Conservation (phyloP, 2,888 invertebrate genomes). For the Choristoneura rosaceana region DNA sequence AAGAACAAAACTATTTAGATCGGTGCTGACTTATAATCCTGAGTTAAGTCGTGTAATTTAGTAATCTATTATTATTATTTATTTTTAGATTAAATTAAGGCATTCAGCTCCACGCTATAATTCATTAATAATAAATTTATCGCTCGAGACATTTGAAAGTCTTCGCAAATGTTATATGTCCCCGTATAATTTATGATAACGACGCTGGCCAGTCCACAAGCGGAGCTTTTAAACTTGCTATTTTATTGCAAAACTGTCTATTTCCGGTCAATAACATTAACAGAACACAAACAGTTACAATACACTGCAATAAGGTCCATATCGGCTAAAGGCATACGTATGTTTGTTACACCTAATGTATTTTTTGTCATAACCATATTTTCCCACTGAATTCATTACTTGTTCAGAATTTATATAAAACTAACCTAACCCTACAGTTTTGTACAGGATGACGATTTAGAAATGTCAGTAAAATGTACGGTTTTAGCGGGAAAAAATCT, state of each 20-base stretch:
- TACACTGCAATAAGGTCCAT: background rate
- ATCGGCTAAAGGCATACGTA: too few relatives aligned
- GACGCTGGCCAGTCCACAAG: slow-evolving; percentile 3
- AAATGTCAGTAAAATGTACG: too few relatives aligned
- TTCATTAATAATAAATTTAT: slow-evolving; percentile 14
- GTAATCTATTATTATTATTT: slow-evolving; percentile 24
- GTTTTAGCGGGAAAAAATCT: too few relatives aligned
- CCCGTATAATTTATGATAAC: slow-evolving; percentile 28
- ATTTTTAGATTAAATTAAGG: slow-evolving; percentile 24
- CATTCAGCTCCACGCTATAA: slow-evolving; percentile 11
- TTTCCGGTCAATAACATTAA: slow-evolving; percentile 15
- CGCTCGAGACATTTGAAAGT: slow-evolving; percentile 27
- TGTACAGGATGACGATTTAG: too few relatives aligned
- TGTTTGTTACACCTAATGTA: too few relatives aligned
- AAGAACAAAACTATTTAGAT: too few relatives aligned
- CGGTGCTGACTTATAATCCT: too few relatives aligned
- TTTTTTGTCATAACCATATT: too few relatives aligned
- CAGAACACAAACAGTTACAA: slow-evolving; percentile 6
- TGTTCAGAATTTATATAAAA: too few relatives aligned
- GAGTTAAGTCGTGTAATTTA: too few relatives aligned
- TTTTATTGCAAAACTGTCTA: slow-evolving; percentile 23
- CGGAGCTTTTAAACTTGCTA: slow-evolving; percentile 6
- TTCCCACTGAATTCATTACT: too few relatives aligned
- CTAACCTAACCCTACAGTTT: too few relatives aligned
- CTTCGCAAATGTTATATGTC: slow-evolving; percentile 29